These are phyloP conservation scores for Perodicticus potto DNA, from an alignment of 2,797 vertebrate species.

Conservation along the genomic window DNA sequence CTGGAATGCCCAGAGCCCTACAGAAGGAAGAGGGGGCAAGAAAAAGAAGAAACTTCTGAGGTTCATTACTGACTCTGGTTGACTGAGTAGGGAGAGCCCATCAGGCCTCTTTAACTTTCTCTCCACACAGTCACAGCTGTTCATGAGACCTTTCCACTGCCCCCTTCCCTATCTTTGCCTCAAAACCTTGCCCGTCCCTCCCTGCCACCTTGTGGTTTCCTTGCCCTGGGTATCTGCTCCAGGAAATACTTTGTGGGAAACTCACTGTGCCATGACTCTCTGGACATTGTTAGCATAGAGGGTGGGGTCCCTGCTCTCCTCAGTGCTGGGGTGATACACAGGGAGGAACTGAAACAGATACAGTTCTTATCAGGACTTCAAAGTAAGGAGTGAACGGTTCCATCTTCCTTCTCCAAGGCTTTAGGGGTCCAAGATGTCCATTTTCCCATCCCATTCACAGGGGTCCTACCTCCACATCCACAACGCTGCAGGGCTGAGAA, in stretches of 20 bases:
- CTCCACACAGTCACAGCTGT: not conserved
- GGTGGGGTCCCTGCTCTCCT: constrained; percentile 91
- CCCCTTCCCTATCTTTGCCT: not conserved
- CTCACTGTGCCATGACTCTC: constrained; percentile 94
- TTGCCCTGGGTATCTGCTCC: not conserved
- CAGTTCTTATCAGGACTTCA: not conserved
- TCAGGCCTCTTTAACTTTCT: not conserved
- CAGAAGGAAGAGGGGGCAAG: not conserved
- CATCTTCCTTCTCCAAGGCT: not conserved
- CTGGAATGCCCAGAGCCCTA: constrained; percentile 91
- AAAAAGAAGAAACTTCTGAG: not conserved
- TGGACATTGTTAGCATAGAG: constrained; percentile 94
- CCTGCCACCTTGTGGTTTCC: not conserved
- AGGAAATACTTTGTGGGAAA: constrained; percentile 66
- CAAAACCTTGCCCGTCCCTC: not conserved
- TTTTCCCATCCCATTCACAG: not conserved
- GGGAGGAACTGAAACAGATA: constrained; percentile 91
- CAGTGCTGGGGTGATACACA: constrained; percentile 91
- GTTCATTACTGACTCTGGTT: not conserved
- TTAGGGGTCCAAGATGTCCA: not conserved
- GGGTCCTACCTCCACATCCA: constrained; percentile 93
- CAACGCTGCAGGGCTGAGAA: constrained; percentile 92
- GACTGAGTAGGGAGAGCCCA: not conserved
- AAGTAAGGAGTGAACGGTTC: not conserved
- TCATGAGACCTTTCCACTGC: not conserved